Conservation (phyloP, 1,140 invertebrate species). For the Zaprionus capensis region DNA sequence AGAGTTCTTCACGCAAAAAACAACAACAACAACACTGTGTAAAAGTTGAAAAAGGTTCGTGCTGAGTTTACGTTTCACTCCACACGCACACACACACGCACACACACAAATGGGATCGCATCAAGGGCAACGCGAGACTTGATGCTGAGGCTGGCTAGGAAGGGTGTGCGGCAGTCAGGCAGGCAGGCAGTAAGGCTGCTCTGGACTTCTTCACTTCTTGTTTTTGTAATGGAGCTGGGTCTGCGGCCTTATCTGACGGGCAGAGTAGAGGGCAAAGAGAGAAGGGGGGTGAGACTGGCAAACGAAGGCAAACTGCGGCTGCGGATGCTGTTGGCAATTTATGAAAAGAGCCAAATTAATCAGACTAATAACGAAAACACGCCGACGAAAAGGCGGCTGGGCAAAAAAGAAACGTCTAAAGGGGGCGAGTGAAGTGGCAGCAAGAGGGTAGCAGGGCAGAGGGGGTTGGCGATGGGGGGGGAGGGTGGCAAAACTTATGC, state of each 20-base stretch:
- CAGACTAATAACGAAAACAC: constrained; percentile 84
- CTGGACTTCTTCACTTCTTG: constrained; percentile 3
- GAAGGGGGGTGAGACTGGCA: not conserved
- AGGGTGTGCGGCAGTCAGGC: constrained; percentile 1
- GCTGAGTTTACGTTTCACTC: constrained; percentile 43
- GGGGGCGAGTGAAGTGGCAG: not conserved
- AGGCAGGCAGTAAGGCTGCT: not conserved
- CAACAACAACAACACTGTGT: constrained; percentile 38
- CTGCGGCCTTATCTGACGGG: constrained; percentile 39
- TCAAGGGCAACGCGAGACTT: not conserved
- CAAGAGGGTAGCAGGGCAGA: too few species aligned
- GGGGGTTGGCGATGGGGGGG: not conserved
- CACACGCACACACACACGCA: not conserved
- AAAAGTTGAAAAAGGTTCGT: constrained; percentile 74
- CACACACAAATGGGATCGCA: not conserved
- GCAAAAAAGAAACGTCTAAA: constrained; percentile 57
- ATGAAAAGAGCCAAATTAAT: constrained; percentile 85
- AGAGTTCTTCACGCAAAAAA: constrained; percentile 59
- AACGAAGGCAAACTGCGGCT: constrained; percentile 61
- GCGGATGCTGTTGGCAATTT: constrained; percentile 81
- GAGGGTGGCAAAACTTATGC: constrained; percentile 70
- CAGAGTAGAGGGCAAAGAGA: not conserved
- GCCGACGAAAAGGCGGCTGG: constrained; percentile 68
- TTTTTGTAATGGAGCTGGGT: constrained; percentile 49
- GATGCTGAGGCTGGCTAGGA: not conserved